Evolutionary conservation across 2,888 invertebrate species (phyloP), one percentile per base, ranked within the genome.

Genomic region (Cerastis rubricosa): DNA sequence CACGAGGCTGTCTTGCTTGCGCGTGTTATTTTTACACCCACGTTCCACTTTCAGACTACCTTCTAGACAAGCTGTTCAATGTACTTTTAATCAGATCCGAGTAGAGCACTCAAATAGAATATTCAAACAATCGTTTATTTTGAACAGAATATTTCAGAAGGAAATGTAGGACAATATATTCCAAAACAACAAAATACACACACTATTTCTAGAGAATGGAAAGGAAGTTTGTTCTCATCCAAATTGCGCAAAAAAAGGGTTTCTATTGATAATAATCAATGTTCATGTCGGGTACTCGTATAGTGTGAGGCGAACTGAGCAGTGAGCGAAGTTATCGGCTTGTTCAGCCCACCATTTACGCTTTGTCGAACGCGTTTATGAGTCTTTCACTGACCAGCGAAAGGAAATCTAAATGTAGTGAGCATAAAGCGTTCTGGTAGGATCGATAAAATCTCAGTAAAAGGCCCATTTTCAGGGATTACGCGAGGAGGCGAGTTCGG

Each of bases 311-410:
- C 70, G 73, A 82, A 78, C 74, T 70, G 85, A 81, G 74, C 82
- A 85, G 76, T 83, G 64, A 51, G 66, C 85, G 84, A 84, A 90
- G 85, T 90, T 92, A 92, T 92, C 89, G 86, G 88, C 87, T 90
- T 89, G 87, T 89, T 89, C 88, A 88, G 85, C 80, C 88, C 82
- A 69, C 87, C 88, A 88, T 90, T 91, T 87, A 87, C 73, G 86
- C 88, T 91, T 90, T 90, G 89, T 88, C 87, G 85, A 81, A 76
- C 82, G 78, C 81, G 87, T 91, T 91, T 91, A 90, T 88, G 90
- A 89, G 81, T 80, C 81, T 72, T 84, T 86, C 89, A 88, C 86
- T 91, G 91, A 90, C 90, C 91, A 90, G 84, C 79, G 73, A 85
- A 89, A 87, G 82, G 87, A 85, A 88, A 83, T 84, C 79, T 81